These are phyloP conservation scores for Sminthurides aquaticus DNA, from an alignment of 2,888 invertebrate genomes.

Conservation along the genomic window DNA sequence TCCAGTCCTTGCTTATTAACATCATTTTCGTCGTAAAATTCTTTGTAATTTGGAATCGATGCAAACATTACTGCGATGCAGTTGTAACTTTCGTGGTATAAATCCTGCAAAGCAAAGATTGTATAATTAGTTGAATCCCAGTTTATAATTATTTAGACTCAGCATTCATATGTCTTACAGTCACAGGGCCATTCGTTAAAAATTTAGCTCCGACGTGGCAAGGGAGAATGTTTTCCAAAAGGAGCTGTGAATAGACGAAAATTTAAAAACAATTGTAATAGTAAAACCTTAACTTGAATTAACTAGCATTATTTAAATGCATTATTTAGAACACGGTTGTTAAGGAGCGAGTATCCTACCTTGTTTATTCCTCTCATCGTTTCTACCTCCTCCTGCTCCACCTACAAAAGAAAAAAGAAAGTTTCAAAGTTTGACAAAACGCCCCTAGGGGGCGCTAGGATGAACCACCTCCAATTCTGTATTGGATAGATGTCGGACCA, in stretches of 20 bases:
- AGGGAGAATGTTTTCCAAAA: slow-evolving; percentile 91
- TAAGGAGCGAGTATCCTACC: too few species aligned
- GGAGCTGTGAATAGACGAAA: slow-evolving; percentile 13
- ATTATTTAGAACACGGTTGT: too few species aligned
- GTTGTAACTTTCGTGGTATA: slow-evolving; percentile 89
- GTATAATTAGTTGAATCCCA: too few species aligned
- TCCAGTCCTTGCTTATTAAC: slow-evolving; percentile 93
- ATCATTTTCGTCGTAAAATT: slow-evolving; percentile 94
- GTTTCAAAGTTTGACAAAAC: neutral
- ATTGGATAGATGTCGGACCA: too few species aligned
- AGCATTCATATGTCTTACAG: too few species aligned
- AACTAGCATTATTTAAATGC: too few species aligned
- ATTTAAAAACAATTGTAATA: neutral
- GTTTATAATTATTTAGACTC: too few species aligned
- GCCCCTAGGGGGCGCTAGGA: neutral
- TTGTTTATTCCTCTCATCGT: slow-evolving; percentile 94
- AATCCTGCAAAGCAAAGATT: too few species aligned
- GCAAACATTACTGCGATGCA: slow-evolving; percentile 97
- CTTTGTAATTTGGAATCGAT: slow-evolving; percentile 94
- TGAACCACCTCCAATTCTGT: too few species aligned
- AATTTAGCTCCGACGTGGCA: slow-evolving; percentile 94
- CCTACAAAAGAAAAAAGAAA: slow-evolving; percentile 45
- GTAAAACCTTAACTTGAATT: neutral
- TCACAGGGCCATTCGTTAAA: slow-evolving; percentile 60
- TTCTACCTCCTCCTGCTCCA: slow-evolving; percentile 92